A percentile compares a stretch with the other conserved stretches of the same genome.
These are phyloP conservation scores for Vannuccia rotundouncinata DNA, from an alignment of 2,888 invertebrate genomes.

Conservation along the genomic window DNA sequence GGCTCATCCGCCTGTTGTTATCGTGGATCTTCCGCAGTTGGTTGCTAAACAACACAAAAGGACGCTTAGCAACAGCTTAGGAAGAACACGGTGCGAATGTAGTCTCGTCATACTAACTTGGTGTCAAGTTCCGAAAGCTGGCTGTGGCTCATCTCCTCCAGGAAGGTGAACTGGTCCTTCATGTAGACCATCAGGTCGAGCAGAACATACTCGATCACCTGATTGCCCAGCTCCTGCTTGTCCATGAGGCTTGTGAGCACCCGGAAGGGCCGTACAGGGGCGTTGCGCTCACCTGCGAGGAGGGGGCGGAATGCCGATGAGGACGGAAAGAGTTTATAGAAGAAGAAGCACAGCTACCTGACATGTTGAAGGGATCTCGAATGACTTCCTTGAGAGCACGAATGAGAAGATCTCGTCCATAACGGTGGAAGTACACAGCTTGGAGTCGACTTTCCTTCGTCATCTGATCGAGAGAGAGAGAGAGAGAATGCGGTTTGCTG, in stretches of 20 bases:
- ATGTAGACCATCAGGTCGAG: conserved; percentile 56
- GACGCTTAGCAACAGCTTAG: too few species aligned
- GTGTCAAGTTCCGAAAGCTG: neutral
- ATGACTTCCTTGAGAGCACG: conserved; percentile 30
- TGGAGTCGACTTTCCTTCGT: conserved; percentile 23
- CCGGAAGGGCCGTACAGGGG: conserved; percentile 60
- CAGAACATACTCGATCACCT: conserved; percentile 69
- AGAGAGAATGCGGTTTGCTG: too few species aligned
- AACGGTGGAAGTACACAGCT: conserved; percentile 28
- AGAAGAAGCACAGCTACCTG: neutral
- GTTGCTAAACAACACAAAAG: neutral
- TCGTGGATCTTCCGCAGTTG: neutral
- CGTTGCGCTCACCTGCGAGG: neutral
- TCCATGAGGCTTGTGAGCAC: conserved; percentile 75
- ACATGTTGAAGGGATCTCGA: conserved; percentile 8
- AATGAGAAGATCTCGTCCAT: conserved; percentile 32
- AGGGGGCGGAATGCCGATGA: neutral
- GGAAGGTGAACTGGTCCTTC: conserved; percentile 8
- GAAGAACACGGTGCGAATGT: too few species aligned
- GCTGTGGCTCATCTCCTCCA: neutral
- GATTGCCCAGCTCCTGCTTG: conserved; percentile 75
- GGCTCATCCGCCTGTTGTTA: neutral
- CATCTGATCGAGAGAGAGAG: neutral
- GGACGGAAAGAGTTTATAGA: neutral
- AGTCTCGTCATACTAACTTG: too few species aligned